Percentiles rank a stretch among this genome's conserved stretches.
These are phyloP conservation scores for Passer domesticus DNA, from an alignment of 2,113 vertebrate genomes.

Conservation along the genomic window DNA sequence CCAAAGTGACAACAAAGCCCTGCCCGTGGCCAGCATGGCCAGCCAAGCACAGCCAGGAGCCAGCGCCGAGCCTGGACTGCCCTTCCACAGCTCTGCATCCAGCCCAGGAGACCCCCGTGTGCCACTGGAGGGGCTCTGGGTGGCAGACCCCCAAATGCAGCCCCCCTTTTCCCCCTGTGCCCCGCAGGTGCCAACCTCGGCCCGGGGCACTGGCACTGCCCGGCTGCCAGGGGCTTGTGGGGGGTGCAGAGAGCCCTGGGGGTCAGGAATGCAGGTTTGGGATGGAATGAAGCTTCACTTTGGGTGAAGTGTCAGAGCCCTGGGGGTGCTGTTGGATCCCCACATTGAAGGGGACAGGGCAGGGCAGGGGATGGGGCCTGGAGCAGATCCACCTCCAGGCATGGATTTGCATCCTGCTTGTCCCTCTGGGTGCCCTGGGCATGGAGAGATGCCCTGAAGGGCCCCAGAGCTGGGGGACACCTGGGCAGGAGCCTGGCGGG, in stretches of 20 bases:
- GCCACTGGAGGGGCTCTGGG: not conserved
- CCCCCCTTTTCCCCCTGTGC: not conserved
- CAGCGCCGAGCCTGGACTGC: not conserved
- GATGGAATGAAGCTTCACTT: not conserved
- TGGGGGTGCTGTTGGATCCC: not conserved
- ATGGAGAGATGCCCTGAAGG: not conserved
- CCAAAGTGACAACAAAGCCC: not conserved
- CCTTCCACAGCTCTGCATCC: not conserved
- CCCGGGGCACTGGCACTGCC: not conserved
- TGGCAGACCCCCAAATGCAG: not conserved
- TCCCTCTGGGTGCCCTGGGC: not conserved
- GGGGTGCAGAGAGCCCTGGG: not conserved
- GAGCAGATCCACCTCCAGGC: not conserved
- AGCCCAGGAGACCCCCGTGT: fast-evolving
- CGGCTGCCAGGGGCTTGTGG: not conserved
- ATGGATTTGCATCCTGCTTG: not conserved
- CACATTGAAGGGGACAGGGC: not conserved
- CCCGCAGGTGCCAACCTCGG: not conserved
- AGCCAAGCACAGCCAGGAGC: not conserved
- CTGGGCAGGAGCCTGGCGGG: not conserved
- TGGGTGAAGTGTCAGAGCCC: not conserved
- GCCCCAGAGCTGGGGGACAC: not conserved
- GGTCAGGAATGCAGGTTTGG: fast-evolving
- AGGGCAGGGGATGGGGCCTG: not conserved
- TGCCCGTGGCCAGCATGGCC: not conserved